Conservation (phyloP, 2,888 invertebrate species). For the Isoperla grammatica region DNA sequence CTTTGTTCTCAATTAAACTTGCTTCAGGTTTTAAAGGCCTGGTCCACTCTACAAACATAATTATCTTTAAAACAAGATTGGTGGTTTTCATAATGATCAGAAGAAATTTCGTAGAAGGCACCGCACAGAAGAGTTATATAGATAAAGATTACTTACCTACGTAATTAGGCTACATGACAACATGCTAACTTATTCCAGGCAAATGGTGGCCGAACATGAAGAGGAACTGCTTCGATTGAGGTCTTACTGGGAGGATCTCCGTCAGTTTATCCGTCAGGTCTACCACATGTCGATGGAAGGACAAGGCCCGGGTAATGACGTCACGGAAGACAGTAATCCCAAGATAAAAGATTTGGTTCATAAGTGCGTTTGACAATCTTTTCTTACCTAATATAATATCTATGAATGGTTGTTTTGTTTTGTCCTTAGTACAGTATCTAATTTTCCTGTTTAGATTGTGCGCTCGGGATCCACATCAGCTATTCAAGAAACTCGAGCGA, state of each 20-base stretch:
- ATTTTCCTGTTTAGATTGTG: conserved; percentile 43
- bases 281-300: conserved; percentile 42
- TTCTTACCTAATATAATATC: background rate
- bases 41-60: too few species aligned
- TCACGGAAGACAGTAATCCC: conserved; percentile 29
- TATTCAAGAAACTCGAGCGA: conserved; percentile 57
- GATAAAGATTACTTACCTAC: too few species aligned
- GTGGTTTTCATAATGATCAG: too few species aligned
- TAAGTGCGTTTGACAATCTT: conserved; percentile 40
- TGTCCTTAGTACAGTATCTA: conserved; percentile 17
- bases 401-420: background rate
- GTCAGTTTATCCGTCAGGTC: conserved; percentile 44
- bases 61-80: too few species aligned
- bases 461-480: conserved; percentile 55
- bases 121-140: too few species aligned
- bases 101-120: too few species aligned
- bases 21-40: too few species aligned
- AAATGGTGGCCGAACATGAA: conserved; percentile 40
- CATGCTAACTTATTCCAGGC: too few species aligned
- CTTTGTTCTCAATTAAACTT: background rate
- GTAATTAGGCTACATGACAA: too few species aligned
- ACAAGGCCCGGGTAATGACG: conserved; percentile 27
- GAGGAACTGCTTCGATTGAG: conserved; percentile 45
- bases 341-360: conserved; percentile 45
- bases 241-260: conserved; percentile 46